A percentile compares a stretch with the other conserved stretches of the same genome.
Evolutionary conservation across 2,113 vertebrate genomes (phyloP).

Genomic region (Dipodomys stephensi): DNA sequence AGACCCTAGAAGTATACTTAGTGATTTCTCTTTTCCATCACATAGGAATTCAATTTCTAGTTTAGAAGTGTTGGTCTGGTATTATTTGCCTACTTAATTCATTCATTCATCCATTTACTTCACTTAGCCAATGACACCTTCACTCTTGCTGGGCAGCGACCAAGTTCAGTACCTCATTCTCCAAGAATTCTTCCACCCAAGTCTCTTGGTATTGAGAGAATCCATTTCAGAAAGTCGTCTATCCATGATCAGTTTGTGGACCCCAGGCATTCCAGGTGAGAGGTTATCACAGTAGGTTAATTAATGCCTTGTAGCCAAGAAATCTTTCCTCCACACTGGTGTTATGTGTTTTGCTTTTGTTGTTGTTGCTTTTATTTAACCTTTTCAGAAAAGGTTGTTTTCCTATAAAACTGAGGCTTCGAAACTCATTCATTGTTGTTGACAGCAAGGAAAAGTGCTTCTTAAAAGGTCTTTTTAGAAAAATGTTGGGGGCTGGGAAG

Average conservation of each 20-base stretch:
- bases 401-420: neutral
- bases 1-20: neutral
- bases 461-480: constrained; percentile 8
- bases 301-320: neutral
- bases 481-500: neutral
- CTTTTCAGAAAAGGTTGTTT: neutral
- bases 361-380: neutral
- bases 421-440: neutral
- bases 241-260: constrained; percentile 86
- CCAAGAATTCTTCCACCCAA: constrained; percentile 92
- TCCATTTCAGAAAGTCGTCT: constrained; percentile 89
- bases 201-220: constrained; percentile 88
- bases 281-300: neutral
- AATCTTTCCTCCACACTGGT: neutral
- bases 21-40: neutral
- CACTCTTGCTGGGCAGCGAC: constrained; percentile 86
- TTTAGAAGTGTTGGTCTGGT: constrained; percentile 33
- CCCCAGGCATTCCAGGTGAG: constrained; percentile 86
- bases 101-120: neutral
- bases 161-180: constrained; percentile 92
- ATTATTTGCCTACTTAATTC: neutral
- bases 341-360: no score
- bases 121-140: constrained; percentile 87
- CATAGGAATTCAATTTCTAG: neutral
- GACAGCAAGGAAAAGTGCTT: neutral